Conservation (phyloP, 2,113 vertebrate genomes). For the Ibidorhyncha struthersii region DNA sequence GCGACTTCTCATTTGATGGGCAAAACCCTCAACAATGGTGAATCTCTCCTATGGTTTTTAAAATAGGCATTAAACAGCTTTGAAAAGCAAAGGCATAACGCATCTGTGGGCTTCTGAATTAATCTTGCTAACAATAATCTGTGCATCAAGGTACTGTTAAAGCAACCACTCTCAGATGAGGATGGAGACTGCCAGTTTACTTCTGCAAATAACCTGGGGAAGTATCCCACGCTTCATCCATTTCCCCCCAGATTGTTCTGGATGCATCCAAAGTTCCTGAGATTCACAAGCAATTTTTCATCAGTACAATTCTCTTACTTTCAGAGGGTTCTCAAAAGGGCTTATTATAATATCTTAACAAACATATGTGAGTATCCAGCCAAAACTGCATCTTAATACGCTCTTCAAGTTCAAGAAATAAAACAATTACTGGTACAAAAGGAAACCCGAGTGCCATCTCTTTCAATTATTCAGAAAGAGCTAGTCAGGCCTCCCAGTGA, state of each 20-base stretch:
- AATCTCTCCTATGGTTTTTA: background rate
- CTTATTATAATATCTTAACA: background rate
- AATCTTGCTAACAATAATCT: background rate
- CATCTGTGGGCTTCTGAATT: background rate
- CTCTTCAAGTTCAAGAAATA: background rate
- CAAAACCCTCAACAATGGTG: background rate
- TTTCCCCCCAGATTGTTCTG: background rate
- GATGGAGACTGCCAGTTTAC: background rate
- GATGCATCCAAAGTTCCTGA: background rate
- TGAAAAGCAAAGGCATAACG: background rate
- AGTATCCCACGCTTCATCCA: background rate
- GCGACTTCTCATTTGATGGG: fast-evolving
- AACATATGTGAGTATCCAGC: background rate
- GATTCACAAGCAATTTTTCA: background rate
- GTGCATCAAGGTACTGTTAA: background rate
- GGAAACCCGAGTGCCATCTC: background rate
- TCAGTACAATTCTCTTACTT: background rate
- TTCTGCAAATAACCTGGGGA: background rate
- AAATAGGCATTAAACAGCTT: background rate
- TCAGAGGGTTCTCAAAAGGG: background rate
- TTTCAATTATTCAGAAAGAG: background rate
- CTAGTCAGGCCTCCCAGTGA: background rate
- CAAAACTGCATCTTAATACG: background rate
- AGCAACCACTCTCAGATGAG: background rate
- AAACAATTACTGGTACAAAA: background rate